Percentiles rank a stretch among this genome's conserved stretches.
phyloP scores from a whole-genome alignment of 2,888 invertebrate genomes.

The Chesias legatella region DNA sequence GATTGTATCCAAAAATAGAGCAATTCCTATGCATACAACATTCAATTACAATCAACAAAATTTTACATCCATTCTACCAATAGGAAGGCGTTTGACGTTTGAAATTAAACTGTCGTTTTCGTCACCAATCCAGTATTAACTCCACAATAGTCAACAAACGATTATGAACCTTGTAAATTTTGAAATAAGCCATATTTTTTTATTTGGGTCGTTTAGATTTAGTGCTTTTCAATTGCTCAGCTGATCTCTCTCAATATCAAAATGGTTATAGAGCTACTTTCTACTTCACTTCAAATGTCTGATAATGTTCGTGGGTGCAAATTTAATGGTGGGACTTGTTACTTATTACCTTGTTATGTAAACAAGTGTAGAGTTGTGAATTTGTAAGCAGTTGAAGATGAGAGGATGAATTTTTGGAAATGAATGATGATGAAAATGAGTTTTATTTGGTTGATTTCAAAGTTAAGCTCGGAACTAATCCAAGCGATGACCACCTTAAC shows the following conservation, averaged over 20 bases:
- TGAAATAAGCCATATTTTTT: slow-evolving; percentile 9
- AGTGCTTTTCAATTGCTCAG: slow-evolving; percentile 12
- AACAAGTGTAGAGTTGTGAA: too few relatives aligned
- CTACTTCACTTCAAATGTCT: slow-evolving; percentile 17
- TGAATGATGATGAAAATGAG: too few relatives aligned
- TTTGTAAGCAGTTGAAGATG: too few relatives aligned
- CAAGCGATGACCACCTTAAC: too few relatives aligned
- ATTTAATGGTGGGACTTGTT: slow-evolving; percentile 5
- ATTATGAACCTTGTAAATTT: neutral
- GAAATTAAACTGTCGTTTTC: slow-evolving; percentile 29
- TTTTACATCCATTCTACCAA: slow-evolving; percentile 23
- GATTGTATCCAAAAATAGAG: slow-evolving; percentile 5
- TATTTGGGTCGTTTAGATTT: slow-evolving; percentile 2
- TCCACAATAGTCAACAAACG: neutral
- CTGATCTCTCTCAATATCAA: slow-evolving; percentile 20
- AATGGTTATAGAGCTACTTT: slow-evolving; percentile 27
- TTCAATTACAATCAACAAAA: slow-evolving; percentile 23
- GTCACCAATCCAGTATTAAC: slow-evolving; percentile 18
- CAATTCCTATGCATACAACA: slow-evolving; percentile 10
- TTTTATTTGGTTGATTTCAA: too few relatives aligned
- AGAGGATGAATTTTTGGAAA: too few relatives aligned
- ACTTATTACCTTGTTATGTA: neutral
- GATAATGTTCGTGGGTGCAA: slow-evolving; percentile 16
- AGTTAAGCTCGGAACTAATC: too few relatives aligned
- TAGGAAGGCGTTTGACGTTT: slow-evolving; percentile 19